phyloP scores from a whole-genome alignment of 2,888 invertebrate species.

The Thereva unica region DNA sequence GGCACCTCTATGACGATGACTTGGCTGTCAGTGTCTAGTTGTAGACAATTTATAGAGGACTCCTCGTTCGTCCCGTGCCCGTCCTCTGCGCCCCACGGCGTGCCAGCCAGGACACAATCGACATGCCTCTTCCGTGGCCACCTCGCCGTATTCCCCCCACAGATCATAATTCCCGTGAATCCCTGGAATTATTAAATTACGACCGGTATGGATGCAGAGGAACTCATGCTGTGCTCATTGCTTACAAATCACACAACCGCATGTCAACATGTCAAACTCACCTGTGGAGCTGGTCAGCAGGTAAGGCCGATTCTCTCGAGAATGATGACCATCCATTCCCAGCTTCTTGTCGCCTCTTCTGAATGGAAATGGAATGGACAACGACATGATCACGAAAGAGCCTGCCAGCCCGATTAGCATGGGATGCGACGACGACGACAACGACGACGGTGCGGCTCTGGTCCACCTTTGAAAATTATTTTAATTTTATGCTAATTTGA shows the following conservation, averaged over 20 bases:
- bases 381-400: constrained; percentile 10
- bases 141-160: constrained; percentile 3
- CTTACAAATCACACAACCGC: constrained; percentile 38
- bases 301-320: constrained; percentile 8
- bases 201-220: constrained; percentile 10
- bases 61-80: background rate
- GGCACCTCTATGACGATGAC: constrained; percentile 9
- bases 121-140: background rate
- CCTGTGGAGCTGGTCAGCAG: constrained; percentile 23
- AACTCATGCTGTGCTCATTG: constrained; percentile 31
- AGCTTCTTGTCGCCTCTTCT: constrained; percentile 21
- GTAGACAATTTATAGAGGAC: constrained; percentile 19
- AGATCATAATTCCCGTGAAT: constrained; percentile 23
- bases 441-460: constrained; percentile 3
- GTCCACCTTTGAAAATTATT: constrained; percentile 37
- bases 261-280: constrained; percentile 40
- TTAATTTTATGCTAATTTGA: constrained; percentile 41
- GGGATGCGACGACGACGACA: background rate
- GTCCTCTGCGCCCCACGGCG: too few relatives aligned
- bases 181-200: constrained; percentile 6
- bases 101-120: too few relatives aligned
- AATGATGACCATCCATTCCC: background rate
- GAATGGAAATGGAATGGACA: background rate
- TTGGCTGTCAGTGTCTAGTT: background rate
- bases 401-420: constrained; percentile 1